These are phyloP conservation scores for Gobionotothen gibberifrons DNA, from an alignment of 2,797 vertebrate species.

Conservation along the genomic window DNA sequence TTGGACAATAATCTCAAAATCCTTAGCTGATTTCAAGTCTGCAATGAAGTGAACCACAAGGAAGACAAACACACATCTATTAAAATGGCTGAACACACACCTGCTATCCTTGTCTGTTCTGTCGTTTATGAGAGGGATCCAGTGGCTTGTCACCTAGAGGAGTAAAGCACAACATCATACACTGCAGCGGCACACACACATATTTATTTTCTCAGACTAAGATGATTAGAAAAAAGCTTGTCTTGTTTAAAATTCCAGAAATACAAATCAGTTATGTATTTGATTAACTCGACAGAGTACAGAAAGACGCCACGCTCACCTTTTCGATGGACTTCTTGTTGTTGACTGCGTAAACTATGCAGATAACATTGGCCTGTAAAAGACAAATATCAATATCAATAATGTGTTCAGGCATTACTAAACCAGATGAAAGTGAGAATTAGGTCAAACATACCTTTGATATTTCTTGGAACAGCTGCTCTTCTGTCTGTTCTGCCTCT, in stretches of 20 bases:
- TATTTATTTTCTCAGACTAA: background rate
- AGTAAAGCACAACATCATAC: constrained; percentile 39
- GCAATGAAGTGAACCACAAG: background rate
- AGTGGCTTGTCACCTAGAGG: constrained; percentile 95
- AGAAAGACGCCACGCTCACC: constrained; percentile 62
- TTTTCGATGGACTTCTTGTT: constrained; percentile 89
- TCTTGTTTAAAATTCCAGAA: constrained; percentile 1
- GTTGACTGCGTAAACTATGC: constrained; percentile 88
- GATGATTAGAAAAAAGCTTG: background rate
- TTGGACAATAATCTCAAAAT: background rate
- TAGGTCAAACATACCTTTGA: constrained; percentile 87
- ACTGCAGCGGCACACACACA: background rate
- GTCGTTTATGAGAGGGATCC: constrained; percentile 99
- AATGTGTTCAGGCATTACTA: background rate
- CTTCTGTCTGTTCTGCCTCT: constrained; percentile 96
- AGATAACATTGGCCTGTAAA: constrained; percentile 86
- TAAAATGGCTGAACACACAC: constrained; percentile 74
- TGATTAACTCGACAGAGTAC: background rate
- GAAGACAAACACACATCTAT: constrained; percentile 11
- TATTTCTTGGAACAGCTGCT: constrained; percentile 96
- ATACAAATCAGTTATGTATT: background rate
- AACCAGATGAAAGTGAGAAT: background rate
- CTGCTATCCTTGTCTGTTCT: constrained; percentile 98
- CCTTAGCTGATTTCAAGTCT: background rate
- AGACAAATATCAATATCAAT: constrained; percentile 21